Conservation (phyloP, 2,797 vertebrate species). For the Bradypus variegatus region DNA sequence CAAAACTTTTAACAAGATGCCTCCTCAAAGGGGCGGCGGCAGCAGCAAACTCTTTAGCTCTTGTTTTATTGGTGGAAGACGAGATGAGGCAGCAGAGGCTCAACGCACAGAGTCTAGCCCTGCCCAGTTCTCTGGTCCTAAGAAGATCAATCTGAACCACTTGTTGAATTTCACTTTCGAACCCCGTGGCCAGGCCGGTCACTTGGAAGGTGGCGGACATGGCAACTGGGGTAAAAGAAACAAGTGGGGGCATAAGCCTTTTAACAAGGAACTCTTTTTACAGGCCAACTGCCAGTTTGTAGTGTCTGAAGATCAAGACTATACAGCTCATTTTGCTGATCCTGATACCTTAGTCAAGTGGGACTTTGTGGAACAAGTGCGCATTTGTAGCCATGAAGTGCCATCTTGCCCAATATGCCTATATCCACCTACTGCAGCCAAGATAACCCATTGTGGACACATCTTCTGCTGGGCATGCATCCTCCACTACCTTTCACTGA, state of each 20-base stretch:
- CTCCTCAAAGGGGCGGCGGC: constrained; percentile 86
- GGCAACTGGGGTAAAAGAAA: constrained; percentile 93
- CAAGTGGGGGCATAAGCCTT: constrained; percentile 98
- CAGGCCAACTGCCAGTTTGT: constrained; percentile 99
- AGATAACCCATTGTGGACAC: constrained; percentile 97
- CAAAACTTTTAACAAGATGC: constrained; percentile 99
- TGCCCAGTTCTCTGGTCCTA: constrained; percentile 97
- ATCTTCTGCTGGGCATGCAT: constrained; percentile 99
- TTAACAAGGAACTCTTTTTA: constrained; percentile 98
- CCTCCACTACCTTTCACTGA: constrained; percentile 94
- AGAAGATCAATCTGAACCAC: constrained; percentile 98
- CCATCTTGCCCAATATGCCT: constrained; percentile 98
- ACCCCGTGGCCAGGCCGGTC: constrained; percentile 87
- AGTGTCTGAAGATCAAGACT: constrained; percentile 96
- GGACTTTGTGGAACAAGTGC: constrained; percentile 99
- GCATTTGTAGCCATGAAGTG: constrained; percentile 98
- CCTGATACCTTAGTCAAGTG: constrained; percentile 98
- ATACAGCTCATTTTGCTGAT: constrained; percentile 96
- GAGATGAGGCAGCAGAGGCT: constrained; percentile 99
- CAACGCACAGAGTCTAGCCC: constrained; percentile 98
- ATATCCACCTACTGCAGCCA: constrained; percentile 93
- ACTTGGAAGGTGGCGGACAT: constrained; percentile 81
- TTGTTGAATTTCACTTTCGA: constrained; percentile 99
- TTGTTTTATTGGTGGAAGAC: constrained; percentile 91
- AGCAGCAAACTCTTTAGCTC: constrained; percentile 84